These are phyloP conservation scores for Callipepla squamata DNA, from an alignment of 2,113 vertebrate species.

Conservation along the genomic window DNA sequence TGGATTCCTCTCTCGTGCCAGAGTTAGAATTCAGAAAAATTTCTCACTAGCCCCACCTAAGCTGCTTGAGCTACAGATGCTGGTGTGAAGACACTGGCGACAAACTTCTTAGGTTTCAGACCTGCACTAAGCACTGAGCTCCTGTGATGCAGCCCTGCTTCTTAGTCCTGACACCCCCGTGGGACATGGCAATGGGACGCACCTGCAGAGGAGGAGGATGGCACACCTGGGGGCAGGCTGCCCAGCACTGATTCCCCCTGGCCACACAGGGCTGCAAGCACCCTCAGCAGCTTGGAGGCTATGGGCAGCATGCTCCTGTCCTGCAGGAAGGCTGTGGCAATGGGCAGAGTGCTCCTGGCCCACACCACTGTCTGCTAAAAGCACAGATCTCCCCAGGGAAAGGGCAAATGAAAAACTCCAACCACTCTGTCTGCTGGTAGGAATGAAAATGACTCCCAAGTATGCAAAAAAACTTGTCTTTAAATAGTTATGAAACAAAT, in stretches of 20 bases:
- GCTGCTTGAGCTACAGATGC: neutral
- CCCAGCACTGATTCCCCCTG: neutral
- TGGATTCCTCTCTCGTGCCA: neutral
- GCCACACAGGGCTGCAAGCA: neutral
- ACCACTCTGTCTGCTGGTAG: neutral
- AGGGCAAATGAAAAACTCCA: neutral
- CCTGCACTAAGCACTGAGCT: neutral
- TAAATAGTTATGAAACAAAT: neutral
- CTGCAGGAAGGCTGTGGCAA: neutral
- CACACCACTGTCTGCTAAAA: neutral
- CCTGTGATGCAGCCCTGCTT: neutral
- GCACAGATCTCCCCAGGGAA: neutral
- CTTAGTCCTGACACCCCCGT: neutral
- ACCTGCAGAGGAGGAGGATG: neutral
- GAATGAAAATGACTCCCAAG: neutral
- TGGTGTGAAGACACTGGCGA: neutral
- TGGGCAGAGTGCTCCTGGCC: neutral
- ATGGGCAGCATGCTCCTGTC: neutral
- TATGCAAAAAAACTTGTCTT: neutral
- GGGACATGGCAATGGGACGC: neutral
- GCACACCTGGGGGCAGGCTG: neutral
- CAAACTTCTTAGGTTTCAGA: neutral
- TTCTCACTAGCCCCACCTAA: neutral
- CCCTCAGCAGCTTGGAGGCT: rapidly evolving
- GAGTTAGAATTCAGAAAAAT: neutral